Evolutionary conservation across 2,888 invertebrate species (phyloP).

Genomic region (Sinotaia quadrata): DNA sequence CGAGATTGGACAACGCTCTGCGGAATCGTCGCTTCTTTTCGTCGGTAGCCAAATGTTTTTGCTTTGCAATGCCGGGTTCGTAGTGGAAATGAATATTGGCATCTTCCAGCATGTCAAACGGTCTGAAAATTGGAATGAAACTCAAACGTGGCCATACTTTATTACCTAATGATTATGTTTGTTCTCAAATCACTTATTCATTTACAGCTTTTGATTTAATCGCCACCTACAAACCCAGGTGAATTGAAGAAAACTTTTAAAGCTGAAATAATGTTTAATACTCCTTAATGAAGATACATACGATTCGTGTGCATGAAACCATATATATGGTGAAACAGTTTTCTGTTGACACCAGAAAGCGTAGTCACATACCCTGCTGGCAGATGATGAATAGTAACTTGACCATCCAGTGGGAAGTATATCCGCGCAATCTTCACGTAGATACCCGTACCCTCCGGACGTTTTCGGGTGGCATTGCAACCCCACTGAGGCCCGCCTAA

Average conservation of each 20-base stretch:
- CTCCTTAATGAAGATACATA: too few species aligned
- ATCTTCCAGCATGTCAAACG: slow-evolving; percentile 36
- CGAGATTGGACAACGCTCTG: slow-evolving; percentile 35
- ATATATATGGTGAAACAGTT: too few species aligned
- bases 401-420: slow-evolving; percentile 32
- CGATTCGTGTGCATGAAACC: too few species aligned
- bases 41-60: neutral
- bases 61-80: slow-evolving; percentile 20
- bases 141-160: too few species aligned
- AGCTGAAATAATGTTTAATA: too few species aligned
- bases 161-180: too few species aligned
- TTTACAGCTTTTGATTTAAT: too few species aligned
- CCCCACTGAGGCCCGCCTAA: slow-evolving; percentile 35
- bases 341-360: neutral
- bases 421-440: slow-evolving; percentile 36
- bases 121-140: slow-evolving; percentile 25
- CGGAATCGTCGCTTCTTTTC: slow-evolving; percentile 28
- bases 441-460: slow-evolving; percentile 21
- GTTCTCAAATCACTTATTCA: too few species aligned
- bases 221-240: neutral
- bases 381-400: slow-evolving; percentile 29
- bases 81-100: slow-evolving; percentile 37
- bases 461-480: slow-evolving; percentile 23
- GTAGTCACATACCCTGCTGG: slow-evolving; percentile 31
- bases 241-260: neutral